Evolutionary conservation across 2,888 invertebrate species (phyloP).

Genomic region (Diarsia rubi): DNA sequence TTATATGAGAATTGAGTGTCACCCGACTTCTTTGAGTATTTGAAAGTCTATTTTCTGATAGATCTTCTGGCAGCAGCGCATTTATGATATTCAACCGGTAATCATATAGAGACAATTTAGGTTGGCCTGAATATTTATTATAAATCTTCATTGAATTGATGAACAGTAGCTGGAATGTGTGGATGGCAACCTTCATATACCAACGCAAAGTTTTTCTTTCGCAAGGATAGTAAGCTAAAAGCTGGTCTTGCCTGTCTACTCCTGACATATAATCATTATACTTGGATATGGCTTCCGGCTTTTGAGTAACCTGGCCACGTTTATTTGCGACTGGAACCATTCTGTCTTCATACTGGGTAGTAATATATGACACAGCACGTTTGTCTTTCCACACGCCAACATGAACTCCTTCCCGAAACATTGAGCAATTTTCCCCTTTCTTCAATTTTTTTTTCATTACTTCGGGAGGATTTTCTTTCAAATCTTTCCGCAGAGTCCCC

Average conservation of each 20-base stretch:
- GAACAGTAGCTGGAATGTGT: conserved; percentile 44
- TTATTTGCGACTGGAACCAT: conserved; percentile 28
- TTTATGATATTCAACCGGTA: neutral
- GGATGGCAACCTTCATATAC: conserved; percentile 49
- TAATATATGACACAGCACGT: conserved; percentile 36
- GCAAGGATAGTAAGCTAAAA: conserved; percentile 26
- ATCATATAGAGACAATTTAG: conserved; percentile 30
- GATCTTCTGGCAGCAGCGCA: conserved; percentile 1
- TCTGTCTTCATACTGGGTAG: conserved; percentile 35
- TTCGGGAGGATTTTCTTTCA: conserved; percentile 12
- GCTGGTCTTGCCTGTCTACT: conserved; percentile 37
- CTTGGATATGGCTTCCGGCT: neutral
- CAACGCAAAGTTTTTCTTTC: conserved; percentile 16
- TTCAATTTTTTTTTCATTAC: neutral
- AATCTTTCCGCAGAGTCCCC: conserved; percentile 23
- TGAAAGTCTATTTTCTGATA: conserved; percentile 1
- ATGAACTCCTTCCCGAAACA: conserved; percentile 43
- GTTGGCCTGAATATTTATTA: conserved; percentile 48
- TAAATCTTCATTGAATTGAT: conserved; percentile 50
- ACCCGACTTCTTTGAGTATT: conserved; percentile 2
- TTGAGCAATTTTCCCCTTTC: conserved; percentile 25
- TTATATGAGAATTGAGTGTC: neutral
- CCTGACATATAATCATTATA: conserved; percentile 1
- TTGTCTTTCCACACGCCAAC: conserved; percentile 50
- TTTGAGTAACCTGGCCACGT: conserved; percentile 25